Conservation (phyloP, 2,888 invertebrate genomes). For the Teleogryllus oceanicus region DNA sequence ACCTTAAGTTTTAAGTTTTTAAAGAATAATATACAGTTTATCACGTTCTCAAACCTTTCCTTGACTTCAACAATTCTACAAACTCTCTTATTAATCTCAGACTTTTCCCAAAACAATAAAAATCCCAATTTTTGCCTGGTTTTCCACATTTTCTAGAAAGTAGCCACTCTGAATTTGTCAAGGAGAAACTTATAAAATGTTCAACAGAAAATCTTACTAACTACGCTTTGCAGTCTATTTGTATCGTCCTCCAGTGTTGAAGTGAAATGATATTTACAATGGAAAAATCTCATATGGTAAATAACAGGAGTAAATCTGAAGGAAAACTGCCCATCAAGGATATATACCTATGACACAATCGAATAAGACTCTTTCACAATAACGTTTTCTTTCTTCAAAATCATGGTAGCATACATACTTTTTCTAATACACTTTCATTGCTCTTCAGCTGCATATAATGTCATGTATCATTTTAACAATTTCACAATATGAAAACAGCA, state of each 20-base stretch:
- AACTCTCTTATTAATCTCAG: no score
- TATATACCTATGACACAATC: not conserved
- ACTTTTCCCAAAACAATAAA: no score
- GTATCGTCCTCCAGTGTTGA: not conserved
- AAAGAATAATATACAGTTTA: no score
- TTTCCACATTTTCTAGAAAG: no score
- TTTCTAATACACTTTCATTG: no score
- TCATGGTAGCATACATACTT: not conserved
- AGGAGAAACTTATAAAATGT: not conserved
- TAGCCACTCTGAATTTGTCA: no score
- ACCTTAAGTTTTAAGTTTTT: no score
- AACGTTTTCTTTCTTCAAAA: not conserved
- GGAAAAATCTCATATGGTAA: conserved; percentile 4
- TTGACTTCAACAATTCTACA: no score
- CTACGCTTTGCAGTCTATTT: not conserved
- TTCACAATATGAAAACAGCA: conserved; percentile 18
- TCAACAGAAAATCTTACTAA: not conserved
- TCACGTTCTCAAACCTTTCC: no score
- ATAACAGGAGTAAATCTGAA: not conserved
- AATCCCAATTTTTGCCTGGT: no score
- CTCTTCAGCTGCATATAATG: not conserved
- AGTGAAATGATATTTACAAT: not conserved
- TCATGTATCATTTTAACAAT: not conserved
- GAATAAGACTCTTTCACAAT: not conserved
- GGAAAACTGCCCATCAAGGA: not conserved